Base-by-base conservation (phyloP, 2,797 vertebrate genomes). In the Perodicticus potto region DNA sequence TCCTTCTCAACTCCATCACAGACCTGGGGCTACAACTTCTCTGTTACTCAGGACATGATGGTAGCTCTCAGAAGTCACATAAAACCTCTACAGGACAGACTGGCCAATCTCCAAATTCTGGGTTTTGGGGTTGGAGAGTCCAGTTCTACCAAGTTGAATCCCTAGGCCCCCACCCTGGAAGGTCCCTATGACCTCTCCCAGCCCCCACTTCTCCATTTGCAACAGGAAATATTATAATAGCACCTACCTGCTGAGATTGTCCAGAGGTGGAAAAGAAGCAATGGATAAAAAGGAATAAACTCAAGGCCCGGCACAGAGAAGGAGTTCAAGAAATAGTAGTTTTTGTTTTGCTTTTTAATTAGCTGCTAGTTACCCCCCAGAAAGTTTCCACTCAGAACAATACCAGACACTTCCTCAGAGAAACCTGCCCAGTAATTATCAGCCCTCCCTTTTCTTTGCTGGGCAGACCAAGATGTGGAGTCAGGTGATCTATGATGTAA, bases 371-470 rank as follows among this genome's bases (percentile, higher is more conserved):
- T 83, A 6, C 57, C 45, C 89, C 89, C 55, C 11, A 53, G 20
- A 57, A 74, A 37, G 40, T 57, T 40, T 69, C 69, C 40, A 45
- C 25, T 40, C 43, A 81, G 40, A 86, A 86, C 77, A 73, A 73
- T 8, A 59, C 12, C 45, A 83, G 55, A 5, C 23, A 25, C 69
- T 86, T 91, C 34, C 80, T 55, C 7, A 4, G 16, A 91, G n/a
- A 93, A 91, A 13, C 34, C 34, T 29, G 59, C 40, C 76, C 6
- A 19, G 40, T 40, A 86, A 72, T 1, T 59, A 14, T 55, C 81
- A 74, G 43, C 74, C 25, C 27, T 76, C n/a, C 37, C 55, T 93
- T 53, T 76, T 81, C 72, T 77, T 63, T 88, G 89, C 29, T 14
- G 9, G 3, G 83, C 1, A 19, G 23, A 4, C 40, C n/a, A 8